Evolutionary conservation across 2,888 invertebrate species (phyloP).

Genomic region (Hipparchia sbordonii): DNA sequence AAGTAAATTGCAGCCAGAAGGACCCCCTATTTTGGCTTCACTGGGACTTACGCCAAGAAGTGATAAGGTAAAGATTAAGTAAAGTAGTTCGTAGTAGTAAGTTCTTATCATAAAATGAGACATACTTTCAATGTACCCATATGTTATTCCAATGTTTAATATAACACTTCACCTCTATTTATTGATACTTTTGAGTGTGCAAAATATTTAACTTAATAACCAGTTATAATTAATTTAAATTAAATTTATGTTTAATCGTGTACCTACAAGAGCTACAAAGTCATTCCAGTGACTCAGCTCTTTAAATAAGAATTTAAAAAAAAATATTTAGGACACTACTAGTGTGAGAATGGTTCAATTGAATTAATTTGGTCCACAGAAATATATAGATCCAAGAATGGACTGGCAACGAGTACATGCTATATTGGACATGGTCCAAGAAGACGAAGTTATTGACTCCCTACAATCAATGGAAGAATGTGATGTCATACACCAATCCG

Average conservation of each 20-base stretch:
- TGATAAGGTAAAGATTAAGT: conserved; percentile 77
- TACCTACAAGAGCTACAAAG: too few relatives aligned
- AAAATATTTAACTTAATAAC: conserved; percentile 21
- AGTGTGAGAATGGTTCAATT: conserved; percentile 71
- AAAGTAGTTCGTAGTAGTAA: neutral
- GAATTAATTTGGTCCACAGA: conserved; percentile 79
- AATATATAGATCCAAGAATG: conserved; percentile 76
- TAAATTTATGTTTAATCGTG: too few relatives aligned
- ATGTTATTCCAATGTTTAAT: conserved; percentile 46
- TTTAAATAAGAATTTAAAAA: too few relatives aligned
- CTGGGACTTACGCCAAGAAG: conserved; percentile 79
- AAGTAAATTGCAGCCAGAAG: conserved; percentile 73
- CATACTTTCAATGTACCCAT: conserved; percentile 40
- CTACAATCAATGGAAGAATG: conserved; percentile 70
- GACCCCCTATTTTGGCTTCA: conserved; percentile 79
- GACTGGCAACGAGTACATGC: conserved; percentile 79
- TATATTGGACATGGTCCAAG: conserved; percentile 75
- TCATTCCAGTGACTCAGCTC: too few relatives aligned
- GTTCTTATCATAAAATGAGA: conserved; percentile 50
- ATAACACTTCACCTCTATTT: conserved; percentile 48
- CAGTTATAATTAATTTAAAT: too few relatives aligned
- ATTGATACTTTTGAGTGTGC: conserved; percentile 20
- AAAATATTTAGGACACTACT: conserved; percentile 33
- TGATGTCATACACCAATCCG: conserved; percentile 67
- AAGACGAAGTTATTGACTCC: conserved; percentile 71